These are phyloP conservation scores for Cephus pulcher DNA, from an alignment of 2,888 invertebrate species.

Conservation along the genomic window DNA sequence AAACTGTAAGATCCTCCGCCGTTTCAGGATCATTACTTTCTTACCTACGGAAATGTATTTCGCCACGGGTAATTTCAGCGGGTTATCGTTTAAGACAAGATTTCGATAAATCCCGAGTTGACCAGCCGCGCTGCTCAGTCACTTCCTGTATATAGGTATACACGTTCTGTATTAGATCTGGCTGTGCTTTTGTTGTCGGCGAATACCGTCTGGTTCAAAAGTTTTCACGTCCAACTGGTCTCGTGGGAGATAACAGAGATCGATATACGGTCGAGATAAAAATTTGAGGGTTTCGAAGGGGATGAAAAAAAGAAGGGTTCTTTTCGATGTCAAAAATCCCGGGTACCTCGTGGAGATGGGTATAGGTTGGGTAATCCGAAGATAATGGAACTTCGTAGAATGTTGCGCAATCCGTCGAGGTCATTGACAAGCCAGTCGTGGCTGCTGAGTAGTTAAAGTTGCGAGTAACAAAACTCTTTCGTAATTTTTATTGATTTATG, in stretches of 20 bases:
- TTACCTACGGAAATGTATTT: not conserved
- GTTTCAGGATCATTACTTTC: not conserved
- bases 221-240: not conserved
- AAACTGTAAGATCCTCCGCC: not conserved
- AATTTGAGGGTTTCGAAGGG: not conserved
- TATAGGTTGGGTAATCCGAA: not conserved
- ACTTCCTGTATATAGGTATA: not conserved
- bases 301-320: not conserved
- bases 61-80: not conserved
- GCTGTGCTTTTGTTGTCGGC: not conserved
- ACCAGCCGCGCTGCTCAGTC: not conserved
- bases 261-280: not conserved
- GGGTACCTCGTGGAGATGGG: not conserved
- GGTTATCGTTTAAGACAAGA: not conserved
- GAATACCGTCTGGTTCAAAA: too few relatives aligned
- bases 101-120: not conserved
- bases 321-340: not conserved
- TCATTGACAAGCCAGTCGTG: not conserved
- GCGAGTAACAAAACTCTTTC: not conserved
- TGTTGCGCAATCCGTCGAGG: not conserved
- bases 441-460: not conserved
- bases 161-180: not conserved
- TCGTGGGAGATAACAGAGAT: not conserved
- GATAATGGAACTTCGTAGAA: not conserved
- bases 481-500: not conserved